A percentile compares a stretch with the other conserved stretches of the same genome.
Evolutionary conservation across 2,888 invertebrate genomes (phyloP).

Genomic region (Cerastis leucographa): DNA sequence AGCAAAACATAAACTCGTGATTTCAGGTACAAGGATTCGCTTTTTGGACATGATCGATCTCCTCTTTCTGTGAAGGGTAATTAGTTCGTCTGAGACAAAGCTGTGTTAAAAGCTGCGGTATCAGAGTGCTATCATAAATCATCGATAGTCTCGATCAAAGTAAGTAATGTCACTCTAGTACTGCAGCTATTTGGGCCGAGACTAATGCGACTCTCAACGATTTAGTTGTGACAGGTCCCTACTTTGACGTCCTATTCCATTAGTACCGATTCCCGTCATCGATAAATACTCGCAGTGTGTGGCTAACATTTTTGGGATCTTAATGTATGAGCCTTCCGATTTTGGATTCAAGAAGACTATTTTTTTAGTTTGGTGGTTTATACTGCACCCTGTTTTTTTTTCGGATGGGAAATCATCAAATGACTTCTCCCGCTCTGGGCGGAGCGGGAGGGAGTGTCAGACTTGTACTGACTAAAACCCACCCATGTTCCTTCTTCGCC

Average conservation of each 20-base stretch:
- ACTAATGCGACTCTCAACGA: conserved; percentile 6
- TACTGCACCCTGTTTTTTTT: neutral
- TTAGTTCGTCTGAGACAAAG: neutral
- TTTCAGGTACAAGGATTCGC: neutral
- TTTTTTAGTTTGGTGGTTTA: neutral
- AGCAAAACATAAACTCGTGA: too few species aligned
- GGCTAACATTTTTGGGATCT: neutral
- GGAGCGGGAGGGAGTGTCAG: too few species aligned
- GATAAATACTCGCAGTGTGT: too few species aligned
- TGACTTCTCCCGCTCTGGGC: too few species aligned
- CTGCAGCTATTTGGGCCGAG: conserved; percentile 23
- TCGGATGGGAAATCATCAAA: too few species aligned
- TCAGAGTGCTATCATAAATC: conserved; percentile 17
- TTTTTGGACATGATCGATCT: conserved; percentile 1
- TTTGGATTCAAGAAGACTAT: neutral
- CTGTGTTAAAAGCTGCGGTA: conserved; percentile 27
- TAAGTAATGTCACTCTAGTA: neutral
- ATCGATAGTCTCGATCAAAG: conserved; percentile 3
- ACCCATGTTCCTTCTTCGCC: too few species aligned
- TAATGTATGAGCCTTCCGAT: neutral
- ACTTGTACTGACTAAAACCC: too few species aligned
- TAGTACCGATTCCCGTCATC: neutral
- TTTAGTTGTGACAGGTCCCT: neutral
- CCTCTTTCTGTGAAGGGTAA: neutral
- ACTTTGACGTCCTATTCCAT: neutral